Evolutionary conservation across 1,140 invertebrate species (phyloP).

Genomic region (Nasonia longicornis): DNA sequence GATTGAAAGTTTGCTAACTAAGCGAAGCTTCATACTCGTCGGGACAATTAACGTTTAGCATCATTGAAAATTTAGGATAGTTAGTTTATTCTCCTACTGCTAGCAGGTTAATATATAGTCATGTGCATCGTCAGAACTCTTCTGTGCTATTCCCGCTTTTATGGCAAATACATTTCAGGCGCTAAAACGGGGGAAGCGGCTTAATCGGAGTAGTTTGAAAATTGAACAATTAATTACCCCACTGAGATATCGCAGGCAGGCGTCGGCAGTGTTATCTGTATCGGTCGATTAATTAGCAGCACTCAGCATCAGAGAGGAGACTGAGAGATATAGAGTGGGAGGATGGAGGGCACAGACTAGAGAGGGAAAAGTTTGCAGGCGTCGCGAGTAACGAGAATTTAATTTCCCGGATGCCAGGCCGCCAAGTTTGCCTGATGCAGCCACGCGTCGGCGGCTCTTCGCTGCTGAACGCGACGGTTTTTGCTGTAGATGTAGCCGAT

Average conservation of each 20-base stretch:
- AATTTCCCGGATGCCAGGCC: background rate
- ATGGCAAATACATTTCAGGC: background rate
- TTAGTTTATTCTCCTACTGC: no score
- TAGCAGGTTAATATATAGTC: no score
- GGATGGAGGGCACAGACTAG: background rate
- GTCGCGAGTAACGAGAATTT: background rate
- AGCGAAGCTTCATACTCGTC: background rate
- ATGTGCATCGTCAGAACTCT: background rate
- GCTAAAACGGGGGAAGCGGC: background rate
- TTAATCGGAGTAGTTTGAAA: background rate
- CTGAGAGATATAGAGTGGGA: background rate
- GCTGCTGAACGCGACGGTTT: background rate
- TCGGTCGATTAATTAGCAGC: constrained; percentile 10
- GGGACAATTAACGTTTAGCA: background rate
- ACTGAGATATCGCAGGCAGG: constrained; percentile 13
- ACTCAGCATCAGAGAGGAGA: background rate
- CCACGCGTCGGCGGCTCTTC: no score
- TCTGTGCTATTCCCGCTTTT: background rate
- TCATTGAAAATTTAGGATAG: no score
- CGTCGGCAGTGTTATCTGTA: background rate
- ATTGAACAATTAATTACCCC: constrained; percentile 27
- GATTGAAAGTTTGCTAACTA: constrained; percentile 20
- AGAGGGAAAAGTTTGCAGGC: background rate
- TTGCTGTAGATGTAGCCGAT: background rate
- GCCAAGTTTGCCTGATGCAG: background rate